A percentile compares a stretch with the other conserved stretches of the same genome.
These are phyloP conservation scores for Lophochroa leadbeateri DNA, from an alignment of 2,113 vertebrate species.

Conservation along the genomic window DNA sequence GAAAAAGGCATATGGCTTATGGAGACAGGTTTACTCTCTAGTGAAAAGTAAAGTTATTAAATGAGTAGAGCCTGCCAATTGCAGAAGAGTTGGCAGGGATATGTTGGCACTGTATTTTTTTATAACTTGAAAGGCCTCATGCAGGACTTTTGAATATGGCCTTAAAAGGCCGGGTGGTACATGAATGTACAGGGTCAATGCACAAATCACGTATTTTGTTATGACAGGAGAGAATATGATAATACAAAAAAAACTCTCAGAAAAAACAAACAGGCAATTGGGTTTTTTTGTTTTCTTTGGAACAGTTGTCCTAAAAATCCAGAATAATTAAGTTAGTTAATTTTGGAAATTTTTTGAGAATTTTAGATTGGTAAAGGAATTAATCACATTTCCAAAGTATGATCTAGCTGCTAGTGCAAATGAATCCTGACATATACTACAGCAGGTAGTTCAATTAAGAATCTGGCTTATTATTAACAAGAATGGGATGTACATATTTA, in stretches of 20 bases:
- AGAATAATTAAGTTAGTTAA: background rate
- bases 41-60: conserved; percentile 53
- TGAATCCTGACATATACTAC: background rate
- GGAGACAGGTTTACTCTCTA: conserved; percentile 46
- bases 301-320: background rate
- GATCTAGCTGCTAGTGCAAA: background rate
- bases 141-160: background rate
- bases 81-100: conserved; percentile 1
- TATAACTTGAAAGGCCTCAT: conserved; percentile 32
- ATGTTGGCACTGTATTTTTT: background rate
- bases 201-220: background rate
- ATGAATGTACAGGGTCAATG: background rate
- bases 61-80: conserved; percentile 28
- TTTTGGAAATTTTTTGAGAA: background rate
- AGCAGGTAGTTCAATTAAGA: background rate
- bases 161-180: background rate
- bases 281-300: background rate
- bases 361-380: background rate
- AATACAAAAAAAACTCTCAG: background rate
- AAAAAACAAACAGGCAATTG: background rate
- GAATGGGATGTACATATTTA: background rate
- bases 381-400: background rate
- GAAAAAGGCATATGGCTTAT: conserved; percentile 52
- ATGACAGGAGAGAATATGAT: background rate
- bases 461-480: background rate